phyloP scores from a whole-genome alignment of 2,797 vertebrate species.

The Eulemur albifrons region DNA sequence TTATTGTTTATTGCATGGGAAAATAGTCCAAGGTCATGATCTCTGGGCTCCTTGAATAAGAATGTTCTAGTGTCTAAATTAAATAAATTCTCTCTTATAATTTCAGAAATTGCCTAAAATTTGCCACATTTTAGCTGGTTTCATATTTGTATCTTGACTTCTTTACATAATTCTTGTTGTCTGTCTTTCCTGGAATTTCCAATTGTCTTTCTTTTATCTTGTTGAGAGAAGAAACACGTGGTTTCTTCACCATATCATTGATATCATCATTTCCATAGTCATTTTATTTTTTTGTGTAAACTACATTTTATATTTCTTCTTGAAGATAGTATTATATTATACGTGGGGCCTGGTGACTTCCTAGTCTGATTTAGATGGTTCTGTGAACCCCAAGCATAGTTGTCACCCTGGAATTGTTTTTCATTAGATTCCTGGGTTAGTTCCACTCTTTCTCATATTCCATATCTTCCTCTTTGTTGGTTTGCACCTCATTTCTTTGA shows the following conservation, averaged over 20 bases:
- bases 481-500: not conserved
- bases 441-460: not conserved
- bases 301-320: not conserved
- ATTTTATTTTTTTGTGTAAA: not conserved
- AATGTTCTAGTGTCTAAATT: not conserved
- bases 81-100: not conserved
- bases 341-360: not conserved
- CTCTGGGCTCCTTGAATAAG: not conserved
- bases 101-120: slow-evolving; percentile 24
- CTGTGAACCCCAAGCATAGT: not conserved
- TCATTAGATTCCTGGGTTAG: not conserved
- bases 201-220: not conserved
- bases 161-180: not conserved
- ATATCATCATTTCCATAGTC: not conserved
- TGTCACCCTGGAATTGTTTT: not conserved
- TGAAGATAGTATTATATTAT: not conserved
- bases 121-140: not conserved
- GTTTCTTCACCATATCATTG: not conserved
- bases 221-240: not conserved
- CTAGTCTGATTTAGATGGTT: not conserved
- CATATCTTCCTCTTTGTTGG: not conserved
- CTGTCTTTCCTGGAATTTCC: not conserved
- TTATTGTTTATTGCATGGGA: not conserved
- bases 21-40: not conserved
- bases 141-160: not conserved